Evolutionary conservation across 2,113 vertebrate genomes (phyloP).

Genomic region (Hydrochoerus hydrochaeris): DNA sequence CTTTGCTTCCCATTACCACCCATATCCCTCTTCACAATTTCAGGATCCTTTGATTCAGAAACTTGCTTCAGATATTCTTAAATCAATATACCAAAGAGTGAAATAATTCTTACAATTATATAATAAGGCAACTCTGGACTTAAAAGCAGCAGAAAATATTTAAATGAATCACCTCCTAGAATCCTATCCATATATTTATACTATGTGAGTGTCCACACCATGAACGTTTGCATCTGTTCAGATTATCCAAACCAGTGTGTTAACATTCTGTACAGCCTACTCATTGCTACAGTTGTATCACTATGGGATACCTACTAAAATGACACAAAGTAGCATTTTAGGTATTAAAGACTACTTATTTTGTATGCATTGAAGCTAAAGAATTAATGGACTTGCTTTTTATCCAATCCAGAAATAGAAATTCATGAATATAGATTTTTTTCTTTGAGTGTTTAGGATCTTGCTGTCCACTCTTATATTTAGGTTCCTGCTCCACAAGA

Average conservation of each 20-base stretch:
- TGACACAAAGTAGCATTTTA: neutral
- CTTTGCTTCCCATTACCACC: neutral
- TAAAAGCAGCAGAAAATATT: neutral
- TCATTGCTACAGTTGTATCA: neutral
- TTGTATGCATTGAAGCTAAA: neutral
- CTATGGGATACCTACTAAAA: neutral
- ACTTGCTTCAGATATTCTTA: neutral
- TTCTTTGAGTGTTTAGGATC: neutral
- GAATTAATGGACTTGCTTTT: neutral
- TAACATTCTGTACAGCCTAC: neutral
- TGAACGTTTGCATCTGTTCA: neutral
- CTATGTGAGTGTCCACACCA: fast-evolving
- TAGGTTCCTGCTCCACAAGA: neutral
- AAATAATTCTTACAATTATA: neutral
- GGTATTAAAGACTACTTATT: neutral
- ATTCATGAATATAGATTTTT: neutral
- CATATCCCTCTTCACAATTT: neutral
- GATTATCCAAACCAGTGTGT: neutral
- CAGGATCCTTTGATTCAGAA: neutral
- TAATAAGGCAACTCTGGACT: neutral
- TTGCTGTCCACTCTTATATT: neutral
- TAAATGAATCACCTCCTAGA: neutral
- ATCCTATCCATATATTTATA: neutral
- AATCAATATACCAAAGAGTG: neutral
- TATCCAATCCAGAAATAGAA: neutral